Evolutionary conservation across 1,140 invertebrate genomes (phyloP).

Genomic region (Chlorops oryzae): DNA sequence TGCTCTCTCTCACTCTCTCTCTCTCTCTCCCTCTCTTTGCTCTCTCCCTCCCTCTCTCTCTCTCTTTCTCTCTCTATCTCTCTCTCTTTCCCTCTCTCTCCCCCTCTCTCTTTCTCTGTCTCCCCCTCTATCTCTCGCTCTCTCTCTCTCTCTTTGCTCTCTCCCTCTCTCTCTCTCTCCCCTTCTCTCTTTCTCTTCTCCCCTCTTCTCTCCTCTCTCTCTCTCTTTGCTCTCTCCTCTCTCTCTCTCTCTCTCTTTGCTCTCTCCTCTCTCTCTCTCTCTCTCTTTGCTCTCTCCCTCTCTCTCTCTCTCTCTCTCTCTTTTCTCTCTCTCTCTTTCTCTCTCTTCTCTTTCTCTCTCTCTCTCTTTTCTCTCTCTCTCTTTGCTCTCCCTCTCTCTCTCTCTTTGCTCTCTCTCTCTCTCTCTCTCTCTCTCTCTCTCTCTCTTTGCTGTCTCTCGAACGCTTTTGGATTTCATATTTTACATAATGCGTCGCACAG

Average conservation of each 20-base stretch:
- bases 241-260: not conserved
- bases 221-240: not conserved
- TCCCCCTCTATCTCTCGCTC: not conserved
- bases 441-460: not conserved
- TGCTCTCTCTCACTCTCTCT: not conserved
- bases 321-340: not conserved
- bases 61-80: not conserved
- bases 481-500: not conserved
- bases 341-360: not conserved
- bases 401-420: not conserved
- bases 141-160: not conserved
- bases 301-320: not conserved
- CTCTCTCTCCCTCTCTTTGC: not conserved
- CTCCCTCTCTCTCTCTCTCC: not conserved
- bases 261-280: not conserved
- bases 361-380: not conserved
- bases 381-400: not conserved
- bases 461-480: not conserved
- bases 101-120: not conserved
- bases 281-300: not conserved
- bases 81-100: not conserved
- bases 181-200: not conserved
- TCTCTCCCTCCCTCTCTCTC: not conserved
- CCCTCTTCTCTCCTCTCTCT: not conserved
- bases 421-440: not conserved